Evolutionary conservation across 2,888 invertebrate genomes (phyloP), one percentile per base, ranked within the genome.

Genomic region (Lamproptera curius): DNA sequence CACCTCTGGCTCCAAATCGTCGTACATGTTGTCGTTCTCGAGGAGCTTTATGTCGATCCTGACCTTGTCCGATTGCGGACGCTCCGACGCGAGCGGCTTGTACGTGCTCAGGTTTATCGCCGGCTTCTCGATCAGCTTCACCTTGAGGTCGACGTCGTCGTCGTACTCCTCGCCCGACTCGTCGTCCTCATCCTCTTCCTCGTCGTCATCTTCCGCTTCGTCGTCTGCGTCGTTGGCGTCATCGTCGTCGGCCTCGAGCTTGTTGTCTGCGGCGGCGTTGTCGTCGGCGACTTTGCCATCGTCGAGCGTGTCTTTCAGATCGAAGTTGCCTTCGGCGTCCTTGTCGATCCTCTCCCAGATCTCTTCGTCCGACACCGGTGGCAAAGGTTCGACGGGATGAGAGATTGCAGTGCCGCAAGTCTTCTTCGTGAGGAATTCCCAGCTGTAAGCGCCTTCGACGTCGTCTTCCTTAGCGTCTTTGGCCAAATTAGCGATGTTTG

Each of bases 291-390:
- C 56, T 57, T 84, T 85, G 37, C 70, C 82, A 49, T 86, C 85
- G 50, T 84, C 85, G 31, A 85, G 63, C 40, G 82, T 84, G 46
- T 78, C 72, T 52, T 84, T 86, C 49, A 86, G 58, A 51, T 86
- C 85, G 57, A 77, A 83, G 67, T 79, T 81, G 42, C 76, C 81
- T 26, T 68, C 78, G 3, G 62, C 63, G 40, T 83, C 83, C 51
- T 76, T 73, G 54, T 86, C 79, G 41, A 85, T 80, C 53, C 79
- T 79, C 56, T 85, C 83, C 83, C 86, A 86, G 51, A 87, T 86
- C 62, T 87, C 87, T 56, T 87, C 85, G 52, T 86, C 83, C 0
- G 81, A 81, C 0, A 81, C 76, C 0, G 76, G 53, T 0, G 76
- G 70, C 38, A 80, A 53, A 6, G 77, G 76, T 50, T 80, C 74